Evolutionary conservation across 2,113 vertebrate genomes (phyloP).

Genomic region (Cairina moschata): DNA sequence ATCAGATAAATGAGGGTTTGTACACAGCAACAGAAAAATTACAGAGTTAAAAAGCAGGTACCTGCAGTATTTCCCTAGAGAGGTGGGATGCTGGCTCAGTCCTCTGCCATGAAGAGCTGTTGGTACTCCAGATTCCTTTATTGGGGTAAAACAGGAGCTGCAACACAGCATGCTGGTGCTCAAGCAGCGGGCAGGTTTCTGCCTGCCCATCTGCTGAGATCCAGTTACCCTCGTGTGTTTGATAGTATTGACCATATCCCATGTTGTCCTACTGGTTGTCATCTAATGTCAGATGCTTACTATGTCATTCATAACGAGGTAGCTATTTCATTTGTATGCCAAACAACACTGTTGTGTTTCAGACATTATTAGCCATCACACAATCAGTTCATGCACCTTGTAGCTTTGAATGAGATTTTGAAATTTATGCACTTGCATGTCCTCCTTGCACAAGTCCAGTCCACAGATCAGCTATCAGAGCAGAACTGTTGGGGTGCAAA

Average conservation of each 20-base stretch:
- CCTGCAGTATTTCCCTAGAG: neutral
- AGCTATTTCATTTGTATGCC: neutral
- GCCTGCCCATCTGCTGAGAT: neutral
- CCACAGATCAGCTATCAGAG: fast-evolving
- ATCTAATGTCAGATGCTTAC: neutral
- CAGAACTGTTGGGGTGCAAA: neutral
- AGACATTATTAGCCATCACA: neutral
- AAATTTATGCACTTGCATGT: neutral
- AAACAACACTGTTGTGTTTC: neutral
- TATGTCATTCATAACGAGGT: neutral
- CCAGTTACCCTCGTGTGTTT: neutral
- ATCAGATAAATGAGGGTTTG: neutral
- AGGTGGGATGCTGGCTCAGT: neutral
- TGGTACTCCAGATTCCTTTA: neutral
- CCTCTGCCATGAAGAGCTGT: neutral
- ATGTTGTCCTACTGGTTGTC: neutral
- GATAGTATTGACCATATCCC: neutral
- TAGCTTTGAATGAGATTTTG: neutral
- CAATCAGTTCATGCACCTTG: fast-evolving
- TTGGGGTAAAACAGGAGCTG: fast-evolving
- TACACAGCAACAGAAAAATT: neutral
- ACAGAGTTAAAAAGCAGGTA: neutral
- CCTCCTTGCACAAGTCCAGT: fast-evolving
- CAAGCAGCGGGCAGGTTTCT: fast-evolving
- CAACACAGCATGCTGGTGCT: fast-evolving